These are phyloP conservation scores for Uloborus plumipes DNA, from an alignment of 2,888 invertebrate species.

Conservation along the genomic window DNA sequence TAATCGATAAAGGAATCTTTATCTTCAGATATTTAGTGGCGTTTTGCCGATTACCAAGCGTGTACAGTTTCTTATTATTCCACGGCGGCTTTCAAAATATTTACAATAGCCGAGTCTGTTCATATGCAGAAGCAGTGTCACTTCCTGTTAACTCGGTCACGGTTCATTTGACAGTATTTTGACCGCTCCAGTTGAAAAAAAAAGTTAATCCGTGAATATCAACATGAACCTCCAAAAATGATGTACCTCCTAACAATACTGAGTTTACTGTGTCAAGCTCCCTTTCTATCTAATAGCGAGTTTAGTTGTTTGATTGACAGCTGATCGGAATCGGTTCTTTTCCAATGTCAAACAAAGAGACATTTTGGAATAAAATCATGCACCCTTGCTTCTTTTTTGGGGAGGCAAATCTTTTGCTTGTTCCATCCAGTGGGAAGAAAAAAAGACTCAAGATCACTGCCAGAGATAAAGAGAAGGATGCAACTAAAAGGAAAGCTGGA, in stretches of 20 bases:
- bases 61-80: too few relatives aligned
- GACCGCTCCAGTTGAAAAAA: constrained; percentile 38
- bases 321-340: constrained; percentile 33
- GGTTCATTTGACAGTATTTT: constrained; percentile 23
- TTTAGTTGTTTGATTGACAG: constrained; percentile 29
- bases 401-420: not conserved
- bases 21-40: too few relatives aligned
- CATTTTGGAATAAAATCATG: constrained; percentile 25
- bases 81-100: not conserved
- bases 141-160: constrained; percentile 1
- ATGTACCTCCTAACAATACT: constrained; percentile 26
- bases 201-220: constrained; percentile 51
- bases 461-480: constrained; percentile 14
- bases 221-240: constrained; percentile 39
- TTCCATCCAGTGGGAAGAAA: too few relatives aligned
- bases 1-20: too few relatives aligned
- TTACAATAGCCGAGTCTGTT: constrained; percentile 1
- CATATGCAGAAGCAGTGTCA: not conserved
- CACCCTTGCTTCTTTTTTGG: constrained; percentile 12
- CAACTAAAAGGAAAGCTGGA: not conserved
- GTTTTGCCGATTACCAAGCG: too few relatives aligned
- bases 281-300: not conserved
- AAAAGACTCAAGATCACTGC: not conserved
- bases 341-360: constrained; percentile 20
- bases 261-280: constrained; percentile 7